Base-by-base conservation (phyloP, 2,113 vertebrate genomes). In the Pavo muticus region DNA sequence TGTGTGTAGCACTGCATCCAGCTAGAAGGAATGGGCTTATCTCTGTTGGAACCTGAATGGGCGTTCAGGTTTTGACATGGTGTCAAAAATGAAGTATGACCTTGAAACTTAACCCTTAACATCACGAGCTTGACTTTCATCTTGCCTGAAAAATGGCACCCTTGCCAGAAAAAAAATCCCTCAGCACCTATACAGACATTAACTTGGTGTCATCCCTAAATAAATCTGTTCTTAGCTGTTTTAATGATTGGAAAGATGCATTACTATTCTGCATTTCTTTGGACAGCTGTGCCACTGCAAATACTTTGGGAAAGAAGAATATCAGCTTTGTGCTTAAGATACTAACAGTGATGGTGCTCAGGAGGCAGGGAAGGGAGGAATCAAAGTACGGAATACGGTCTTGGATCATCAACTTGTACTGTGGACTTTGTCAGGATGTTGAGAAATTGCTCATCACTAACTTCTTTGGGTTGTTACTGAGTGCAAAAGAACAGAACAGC, bases 321-420 rank as follows among this genome's bases (percentile, higher is more conserved):
- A 27, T 68, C 24, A 60, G 56, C 23, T 47, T n/a, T 76, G 44
- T 61, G 45, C 56, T 18, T 10, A 44, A 29, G 44, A 59, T 29
- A 39, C 48, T 70, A 70, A 45, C 32, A 50, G 86, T 32, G 37
- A 37, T 14, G 54, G 48, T 10, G 25, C 14, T 23, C 1, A 0
- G n/a, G 35, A 61, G 54, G 40, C 6, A n/a, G 64, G 29, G 18
- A 60, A 5, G 0, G 14, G 39, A 59, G 30, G 40, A 87, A 73
- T 81, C 95, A 95, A 97, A 97, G 96, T 97, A 17, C 96, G 87
- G 32, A 63, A 30, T 18, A 7, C 5, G 4, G 86, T 96, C 69
- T 90, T 95, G 90, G 84, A 88, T 96, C 84, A 3, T 76, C 94
- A 88, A 74, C 32, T 91, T 90, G 84, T 74, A 91, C 96, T 42